Base-by-base conservation (phyloP, 2,797 vertebrate species). In the Helarctos malayanus region DNA sequence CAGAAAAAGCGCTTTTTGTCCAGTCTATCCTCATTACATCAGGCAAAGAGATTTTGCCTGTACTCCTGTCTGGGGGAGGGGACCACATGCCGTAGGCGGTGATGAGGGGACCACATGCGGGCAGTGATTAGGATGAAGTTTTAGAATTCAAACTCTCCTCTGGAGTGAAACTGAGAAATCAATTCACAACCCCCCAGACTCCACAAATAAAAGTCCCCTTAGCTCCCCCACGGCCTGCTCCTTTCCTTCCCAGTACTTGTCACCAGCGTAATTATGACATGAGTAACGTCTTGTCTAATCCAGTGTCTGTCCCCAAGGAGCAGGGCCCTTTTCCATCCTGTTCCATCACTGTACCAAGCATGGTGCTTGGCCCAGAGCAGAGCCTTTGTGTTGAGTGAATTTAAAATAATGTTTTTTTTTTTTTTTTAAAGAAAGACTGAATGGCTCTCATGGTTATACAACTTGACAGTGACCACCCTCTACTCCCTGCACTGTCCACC, bases 361-460 rank as follows among this genome's bases (percentile, higher is more conserved):
- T 11, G 8, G 49, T 23, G 91, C 54, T 84, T 79, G 76, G 63
- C 15, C 78, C 69, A 82, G 2, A 75, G 49, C 41, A 52, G 38
- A 21, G 49, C 35, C 81, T 88, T 91, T 91, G 5, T 45, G 65
- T 13, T 29, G 29, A 82, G 61, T n/a, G 38, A 76, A 86, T 68
- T 80, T 38, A 16, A 63, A 86, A 52, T 75, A 75, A 75, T 49
- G 35, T 13, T 27, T 16, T 5, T 29, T 78, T 59, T 38, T 49
- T 73, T 91, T 89, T 73, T 73, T 49, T 16, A 94, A 88, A 90
- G 57, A 82, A 94, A 91, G 57, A 38, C 18, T 71, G 75, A 90
- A 68, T 41, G 73, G 71, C 25, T 90, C 25, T 92, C 12, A 13
- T 32, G 1, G 7, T 61, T 61, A 35, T 14, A 87, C 69, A 92